These are phyloP conservation scores for Phodopus roborovskii DNA, from an alignment of 2,113 vertebrate species.

Conservation along the genomic window DNA sequence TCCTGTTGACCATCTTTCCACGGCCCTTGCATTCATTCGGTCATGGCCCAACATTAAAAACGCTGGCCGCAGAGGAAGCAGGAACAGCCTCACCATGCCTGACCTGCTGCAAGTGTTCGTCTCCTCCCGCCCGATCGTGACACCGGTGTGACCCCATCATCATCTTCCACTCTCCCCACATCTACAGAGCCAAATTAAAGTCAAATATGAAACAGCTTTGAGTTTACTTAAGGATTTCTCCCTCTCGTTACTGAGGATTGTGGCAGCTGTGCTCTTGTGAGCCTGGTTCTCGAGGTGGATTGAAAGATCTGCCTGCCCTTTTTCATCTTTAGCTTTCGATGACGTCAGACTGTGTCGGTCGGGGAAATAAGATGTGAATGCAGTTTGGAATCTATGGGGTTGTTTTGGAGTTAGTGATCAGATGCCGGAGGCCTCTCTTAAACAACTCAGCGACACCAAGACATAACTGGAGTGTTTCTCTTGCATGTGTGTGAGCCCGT, in stretches of 20 bases:
- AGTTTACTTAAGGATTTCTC: not conserved
- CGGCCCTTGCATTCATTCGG: not conserved
- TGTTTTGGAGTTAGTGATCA: not conserved
- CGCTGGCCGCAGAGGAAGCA: not conserved
- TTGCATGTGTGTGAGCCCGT: not conserved
- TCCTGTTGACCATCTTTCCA: not conserved
- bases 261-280: not conserved
- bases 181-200: not conserved
- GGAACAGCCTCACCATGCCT: not conserved
- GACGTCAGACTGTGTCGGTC: not conserved
- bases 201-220: not conserved
- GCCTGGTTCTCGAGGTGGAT: not conserved
- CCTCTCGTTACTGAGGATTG: not conserved
- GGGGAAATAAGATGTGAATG: not conserved
- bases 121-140: not conserved
- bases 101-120: not conserved
- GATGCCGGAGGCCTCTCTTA: not conserved
- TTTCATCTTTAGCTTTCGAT: not conserved
- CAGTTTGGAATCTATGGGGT: not conserved
- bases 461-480: not conserved
- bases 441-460: too few relatives aligned
- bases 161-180: not conserved
- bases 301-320: not conserved
- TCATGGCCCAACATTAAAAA: not conserved
- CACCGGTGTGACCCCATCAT: too few relatives aligned